Evolutionary conservation across 2,113 vertebrate species (phyloP).

Genomic region (Carollia perspicillata): DNA sequence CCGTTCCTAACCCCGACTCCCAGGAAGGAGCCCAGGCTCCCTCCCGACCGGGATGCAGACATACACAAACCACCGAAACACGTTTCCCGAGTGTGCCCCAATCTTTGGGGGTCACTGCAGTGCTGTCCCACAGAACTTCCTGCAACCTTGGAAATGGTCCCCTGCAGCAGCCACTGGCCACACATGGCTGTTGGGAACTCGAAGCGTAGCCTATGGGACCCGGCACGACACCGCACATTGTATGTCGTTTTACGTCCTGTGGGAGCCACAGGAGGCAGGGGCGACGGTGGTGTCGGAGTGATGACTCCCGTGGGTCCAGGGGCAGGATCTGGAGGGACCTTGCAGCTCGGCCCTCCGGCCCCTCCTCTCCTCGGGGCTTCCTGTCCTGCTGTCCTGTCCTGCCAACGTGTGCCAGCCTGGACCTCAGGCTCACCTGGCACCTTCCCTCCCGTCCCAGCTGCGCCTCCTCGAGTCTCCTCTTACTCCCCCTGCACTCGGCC

Average conservation of each 20-base stretch:
- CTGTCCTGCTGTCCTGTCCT: too few relatives aligned
- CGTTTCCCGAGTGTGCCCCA: accelerated
- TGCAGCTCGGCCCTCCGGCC: neutral
- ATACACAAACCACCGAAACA: too few relatives aligned
- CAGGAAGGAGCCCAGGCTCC: neutral
- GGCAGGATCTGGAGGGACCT: neutral
- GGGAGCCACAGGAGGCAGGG: accelerated
- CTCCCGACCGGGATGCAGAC: neutral
- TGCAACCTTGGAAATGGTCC: neutral
- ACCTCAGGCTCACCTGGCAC: neutral
- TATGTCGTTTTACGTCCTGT: neutral
- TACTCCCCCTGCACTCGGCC: accelerated
- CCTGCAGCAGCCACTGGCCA: neutral
- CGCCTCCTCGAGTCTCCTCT: neutral
- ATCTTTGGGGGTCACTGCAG: too few relatives aligned
- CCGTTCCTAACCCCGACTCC: neutral
- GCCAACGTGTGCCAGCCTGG: too few relatives aligned
- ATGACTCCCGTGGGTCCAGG: accelerated
- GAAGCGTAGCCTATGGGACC: neutral
- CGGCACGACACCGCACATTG: neutral
- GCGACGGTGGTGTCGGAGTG: accelerated
- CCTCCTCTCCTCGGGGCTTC: neutral
- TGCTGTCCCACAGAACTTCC: neutral
- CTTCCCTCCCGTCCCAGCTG: too few relatives aligned
- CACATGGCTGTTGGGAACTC: neutral